Conservation (phyloP, 1,140 invertebrate species). For the Drosophila lini region DNA sequence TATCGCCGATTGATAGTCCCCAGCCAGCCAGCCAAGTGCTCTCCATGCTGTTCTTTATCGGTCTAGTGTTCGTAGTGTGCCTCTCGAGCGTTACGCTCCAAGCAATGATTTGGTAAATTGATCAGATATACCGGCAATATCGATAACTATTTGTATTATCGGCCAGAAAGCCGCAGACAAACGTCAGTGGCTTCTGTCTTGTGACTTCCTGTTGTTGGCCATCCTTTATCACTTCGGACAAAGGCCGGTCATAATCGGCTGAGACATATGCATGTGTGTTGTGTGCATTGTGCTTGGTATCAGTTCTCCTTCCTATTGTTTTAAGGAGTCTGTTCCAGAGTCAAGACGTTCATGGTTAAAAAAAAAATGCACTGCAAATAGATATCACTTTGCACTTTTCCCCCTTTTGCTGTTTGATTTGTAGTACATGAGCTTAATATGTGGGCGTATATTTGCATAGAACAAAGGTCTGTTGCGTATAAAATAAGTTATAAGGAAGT, state of each 20-base stretch:
- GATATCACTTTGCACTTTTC: background rate
- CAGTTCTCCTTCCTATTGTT: background rate
- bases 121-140: constrained; percentile 1
- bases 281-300: constrained; percentile 11
- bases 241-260: constrained; percentile 35
- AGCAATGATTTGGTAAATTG: constrained; percentile 59
- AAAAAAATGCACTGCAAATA: background rate
- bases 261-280: background rate
- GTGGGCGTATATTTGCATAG: background rate
- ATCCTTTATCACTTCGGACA: constrained; percentile 49
- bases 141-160: constrained; percentile 21
- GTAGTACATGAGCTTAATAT: background rate
- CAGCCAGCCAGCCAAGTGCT: background rate
- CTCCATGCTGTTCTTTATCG: constrained; percentile 48
- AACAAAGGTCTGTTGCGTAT: background rate
- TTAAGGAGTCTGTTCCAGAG: background rate
- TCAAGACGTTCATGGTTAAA: background rate
- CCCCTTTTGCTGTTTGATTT: background rate
- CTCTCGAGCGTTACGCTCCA: constrained; percentile 43
- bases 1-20: constrained; percentile 7
- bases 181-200: constrained; percentile 29
- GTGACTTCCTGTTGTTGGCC: constrained; percentile 61
- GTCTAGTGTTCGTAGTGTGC: constrained; percentile 47
- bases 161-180: constrained; percentile 6
- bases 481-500: background rate